Percentiles rank a stretch among this genome's conserved stretches.
These are phyloP conservation scores for Bombus terrestris DNA, from an alignment of 1,140 invertebrate species.

Conservation along the genomic window DNA sequence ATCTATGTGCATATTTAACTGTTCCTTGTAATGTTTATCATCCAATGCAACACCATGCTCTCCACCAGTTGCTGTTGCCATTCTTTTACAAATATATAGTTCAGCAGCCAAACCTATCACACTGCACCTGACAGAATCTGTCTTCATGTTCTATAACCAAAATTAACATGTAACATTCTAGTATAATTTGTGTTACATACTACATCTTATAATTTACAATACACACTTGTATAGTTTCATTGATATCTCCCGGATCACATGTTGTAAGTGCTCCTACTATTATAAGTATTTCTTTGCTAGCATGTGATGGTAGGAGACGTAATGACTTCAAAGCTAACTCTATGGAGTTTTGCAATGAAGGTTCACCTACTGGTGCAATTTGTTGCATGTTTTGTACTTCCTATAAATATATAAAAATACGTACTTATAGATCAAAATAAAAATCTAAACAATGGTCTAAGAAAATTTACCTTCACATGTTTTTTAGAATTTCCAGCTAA, in stretches of 20 bases:
- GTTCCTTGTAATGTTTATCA: constrained; percentile 94
- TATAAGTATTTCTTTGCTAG: constrained; percentile 95
- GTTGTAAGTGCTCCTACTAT: constrained; percentile 97
- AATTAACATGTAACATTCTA: constrained; percentile 29
- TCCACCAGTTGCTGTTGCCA: constrained; percentile 93
- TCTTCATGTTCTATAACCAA: constrained; percentile 85
- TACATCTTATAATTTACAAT: background rate
- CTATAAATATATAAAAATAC: constrained; percentile 65
- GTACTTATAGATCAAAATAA: background rate
- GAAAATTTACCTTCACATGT: constrained; percentile 86
- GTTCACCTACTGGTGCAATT: constrained; percentile 90
- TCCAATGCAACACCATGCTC: constrained; percentile 95
- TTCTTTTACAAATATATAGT: constrained; percentile 92
- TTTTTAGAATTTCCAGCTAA: constrained; percentile 93
- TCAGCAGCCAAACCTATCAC: constrained; percentile 98
- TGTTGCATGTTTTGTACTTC: constrained; percentile 82
- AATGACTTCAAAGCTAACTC: constrained; percentile 93
- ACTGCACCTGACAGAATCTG: constrained; percentile 92
- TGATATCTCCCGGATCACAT: constrained; percentile 97
- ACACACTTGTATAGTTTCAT: constrained; percentile 90
- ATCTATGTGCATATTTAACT: constrained; percentile 90
- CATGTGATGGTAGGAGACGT: constrained; percentile 95
- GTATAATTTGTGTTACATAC: background rate
- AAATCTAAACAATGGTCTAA: background rate
- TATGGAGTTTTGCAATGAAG: constrained; percentile 96